Base-by-base conservation (phyloP, 2,888 invertebrate genomes). In the Philhelius pedissequus region DNA sequence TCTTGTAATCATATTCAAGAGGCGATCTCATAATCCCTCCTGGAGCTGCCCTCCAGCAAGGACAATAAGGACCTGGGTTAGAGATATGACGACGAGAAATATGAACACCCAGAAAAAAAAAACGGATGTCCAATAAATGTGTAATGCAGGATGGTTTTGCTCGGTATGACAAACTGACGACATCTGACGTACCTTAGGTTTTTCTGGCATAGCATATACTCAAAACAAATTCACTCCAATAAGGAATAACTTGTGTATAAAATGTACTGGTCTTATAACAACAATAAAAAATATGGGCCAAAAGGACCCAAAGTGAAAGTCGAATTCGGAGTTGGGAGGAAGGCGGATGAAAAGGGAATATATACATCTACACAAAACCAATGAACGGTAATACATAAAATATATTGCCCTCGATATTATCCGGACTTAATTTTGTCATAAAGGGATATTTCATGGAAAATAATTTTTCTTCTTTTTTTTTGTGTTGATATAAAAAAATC, bases 341-440 rank as follows among this genome's bases (percentile, higher is more conserved):
- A 52, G 25, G 9, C 25, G 40, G 40, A 40, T 40, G 15, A 15
- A 15, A 35, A 15, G 9, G 13, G n/a, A 32, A 56, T 45, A 11
- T n/a, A 58, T 32, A 56, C 56, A 35, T n/a, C n/a, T n/a, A n/a
- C 56, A 56, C 20, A 8, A 40, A 75, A 50, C 58, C 27, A 69
- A 43, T 30, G 48, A 56, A 74, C 45, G 77, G 66, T 32, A 54
- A 68, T 62, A 54, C 82, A 78, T 83, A 78, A 69, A 83, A 83
- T 83, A 78, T 78, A 83, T 82, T 73, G 30, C 69, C 73, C 68
- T 73, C 69, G 43, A 78, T 78, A 74, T 74, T 56, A 77, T 78
- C 54, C 71, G 66, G 70, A 83, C 74, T 78, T 77, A 83, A 78
- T 74, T 83, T 78, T 69, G 56, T 58, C 78, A 83, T 78, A 83